phyloP scores from a whole-genome alignment of 2,113 vertebrate species.

The Cynoglossus semilaevis region DNA sequence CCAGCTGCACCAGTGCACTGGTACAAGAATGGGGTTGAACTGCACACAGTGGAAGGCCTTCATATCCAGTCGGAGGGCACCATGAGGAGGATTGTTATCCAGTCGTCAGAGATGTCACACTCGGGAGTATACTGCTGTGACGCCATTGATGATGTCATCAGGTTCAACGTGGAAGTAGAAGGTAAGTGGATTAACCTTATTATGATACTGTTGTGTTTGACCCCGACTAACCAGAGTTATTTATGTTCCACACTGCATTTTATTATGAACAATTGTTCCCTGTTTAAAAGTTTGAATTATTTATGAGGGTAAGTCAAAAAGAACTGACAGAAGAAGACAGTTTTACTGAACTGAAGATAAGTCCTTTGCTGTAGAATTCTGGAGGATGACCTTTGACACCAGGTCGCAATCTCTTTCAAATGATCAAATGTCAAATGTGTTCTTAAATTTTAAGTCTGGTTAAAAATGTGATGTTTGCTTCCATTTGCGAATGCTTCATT shows the following conservation, averaged over 20 bases:
- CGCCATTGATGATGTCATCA: conserved; percentile 79
- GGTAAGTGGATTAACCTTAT: conserved; percentile 66
- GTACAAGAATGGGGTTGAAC: conserved; percentile 79
- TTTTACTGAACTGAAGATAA: too few relatives aligned
- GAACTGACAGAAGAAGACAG: too few relatives aligned
- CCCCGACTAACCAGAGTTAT: conserved; percentile 37
- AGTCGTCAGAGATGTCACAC: conserved; percentile 78
- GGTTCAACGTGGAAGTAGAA: conserved; percentile 82
- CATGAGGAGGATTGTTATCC: conserved; percentile 81
- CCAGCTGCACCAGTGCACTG: conserved; percentile 72
- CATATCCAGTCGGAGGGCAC: conserved; percentile 80
- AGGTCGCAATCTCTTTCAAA: too few relatives aligned
- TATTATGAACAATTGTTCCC: too few relatives aligned
- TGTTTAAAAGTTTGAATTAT: too few relatives aligned
- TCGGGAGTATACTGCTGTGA: conserved; percentile 83
- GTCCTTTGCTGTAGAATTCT: too few relatives aligned
- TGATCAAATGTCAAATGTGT: too few relatives aligned
- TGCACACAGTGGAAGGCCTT: conserved; percentile 74
- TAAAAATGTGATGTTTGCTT: too few relatives aligned
- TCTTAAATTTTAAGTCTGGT: too few relatives aligned
- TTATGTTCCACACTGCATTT: background rate
- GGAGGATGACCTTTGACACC: too few relatives aligned
- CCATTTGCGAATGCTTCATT: too few relatives aligned
- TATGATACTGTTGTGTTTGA: conserved; percentile 13
- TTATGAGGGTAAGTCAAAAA: too few relatives aligned